A percentile compares a stretch with the other conserved stretches of the same genome.
phyloP scores from a whole-genome alignment of 2,113 vertebrate genomes.

The Chrysemys picta region DNA sequence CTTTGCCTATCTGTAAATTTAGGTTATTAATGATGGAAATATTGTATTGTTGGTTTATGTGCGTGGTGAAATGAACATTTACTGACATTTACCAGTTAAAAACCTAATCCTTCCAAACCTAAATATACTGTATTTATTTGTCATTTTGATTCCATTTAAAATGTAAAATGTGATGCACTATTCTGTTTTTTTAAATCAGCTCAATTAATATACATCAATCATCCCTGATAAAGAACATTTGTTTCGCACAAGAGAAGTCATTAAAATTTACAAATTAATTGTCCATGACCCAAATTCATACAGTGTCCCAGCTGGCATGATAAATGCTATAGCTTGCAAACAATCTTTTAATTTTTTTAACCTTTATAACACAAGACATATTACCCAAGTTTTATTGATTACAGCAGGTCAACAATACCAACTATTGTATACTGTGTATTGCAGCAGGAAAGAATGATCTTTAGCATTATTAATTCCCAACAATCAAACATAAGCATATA shows the following conservation, averaged over 20 bases:
- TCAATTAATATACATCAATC: conserved; percentile 18
- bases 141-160: background rate
- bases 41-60: background rate
- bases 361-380: background rate
- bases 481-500: conserved; percentile 24
- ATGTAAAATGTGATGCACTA: background rate
- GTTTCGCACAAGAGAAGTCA: conserved; percentile 39
- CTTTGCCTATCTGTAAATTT: too few relatives aligned
- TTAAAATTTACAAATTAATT: conserved; percentile 71
- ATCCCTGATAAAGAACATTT: conserved; percentile 31
- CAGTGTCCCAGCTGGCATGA: background rate
- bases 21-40: too few relatives aligned
- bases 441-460: conserved; percentile 17
- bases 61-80: background rate
- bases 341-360: conserved; percentile 7
- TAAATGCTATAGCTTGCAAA: conserved; percentile 46
- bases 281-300: conserved; percentile 14
- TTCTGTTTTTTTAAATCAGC: conserved; percentile 25
- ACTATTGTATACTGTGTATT: background rate
- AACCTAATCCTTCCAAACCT: background rate
- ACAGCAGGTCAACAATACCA: conserved; percentile 1
- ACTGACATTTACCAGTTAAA: background rate
- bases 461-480: background rate
- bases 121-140: background rate
- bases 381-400: conserved; percentile 35